These are phyloP conservation scores for Macrosoma leucophasiata DNA, from an alignment of 2,888 invertebrate species.

Conservation along the genomic window DNA sequence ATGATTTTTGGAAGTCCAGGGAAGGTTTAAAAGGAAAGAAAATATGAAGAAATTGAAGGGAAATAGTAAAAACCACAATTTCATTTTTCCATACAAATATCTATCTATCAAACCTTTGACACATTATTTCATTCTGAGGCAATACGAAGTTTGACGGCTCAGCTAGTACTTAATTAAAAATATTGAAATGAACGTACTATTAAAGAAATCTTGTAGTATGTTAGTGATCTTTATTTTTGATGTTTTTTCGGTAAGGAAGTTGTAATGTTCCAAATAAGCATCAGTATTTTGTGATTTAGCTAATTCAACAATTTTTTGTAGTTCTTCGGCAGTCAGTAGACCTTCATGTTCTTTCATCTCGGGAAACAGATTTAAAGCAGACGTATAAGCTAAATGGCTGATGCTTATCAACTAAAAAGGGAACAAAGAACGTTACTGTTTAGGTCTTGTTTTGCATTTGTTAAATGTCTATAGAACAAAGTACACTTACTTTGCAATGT, in stretches of 20 bases:
- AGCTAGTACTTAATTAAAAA: constrained; percentile 10
- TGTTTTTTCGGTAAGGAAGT: constrained; percentile 22
- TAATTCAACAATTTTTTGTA: constrained; percentile 39
- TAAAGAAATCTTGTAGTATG: constrained; percentile 49
- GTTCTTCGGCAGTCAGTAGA: constrained; percentile 47
- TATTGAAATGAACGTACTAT: constrained; percentile 35
- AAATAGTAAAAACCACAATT: too few relatives aligned
- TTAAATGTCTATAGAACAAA: background rate
- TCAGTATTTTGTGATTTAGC: constrained; percentile 42
- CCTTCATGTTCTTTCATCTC: constrained; percentile 65
- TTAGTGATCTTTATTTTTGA: constrained; percentile 43
- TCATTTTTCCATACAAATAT: too few relatives aligned
- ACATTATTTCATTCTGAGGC: too few relatives aligned
- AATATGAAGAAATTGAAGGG: too few relatives aligned
- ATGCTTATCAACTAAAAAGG: constrained; percentile 55
- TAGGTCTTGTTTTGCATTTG: too few relatives aligned
- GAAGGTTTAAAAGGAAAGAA: too few relatives aligned
- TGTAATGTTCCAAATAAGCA: constrained; percentile 32
- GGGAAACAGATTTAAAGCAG: constrained; percentile 65
- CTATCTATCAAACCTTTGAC: too few relatives aligned
- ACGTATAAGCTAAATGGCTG: constrained; percentile 57
- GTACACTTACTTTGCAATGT: constrained; percentile 62
- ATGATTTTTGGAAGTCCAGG: too few relatives aligned
- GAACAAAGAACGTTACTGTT: too few relatives aligned
- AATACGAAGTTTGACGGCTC: too few relatives aligned